Conservation (phyloP, 2,888 invertebrate species). For the Acleris literana region DNA sequence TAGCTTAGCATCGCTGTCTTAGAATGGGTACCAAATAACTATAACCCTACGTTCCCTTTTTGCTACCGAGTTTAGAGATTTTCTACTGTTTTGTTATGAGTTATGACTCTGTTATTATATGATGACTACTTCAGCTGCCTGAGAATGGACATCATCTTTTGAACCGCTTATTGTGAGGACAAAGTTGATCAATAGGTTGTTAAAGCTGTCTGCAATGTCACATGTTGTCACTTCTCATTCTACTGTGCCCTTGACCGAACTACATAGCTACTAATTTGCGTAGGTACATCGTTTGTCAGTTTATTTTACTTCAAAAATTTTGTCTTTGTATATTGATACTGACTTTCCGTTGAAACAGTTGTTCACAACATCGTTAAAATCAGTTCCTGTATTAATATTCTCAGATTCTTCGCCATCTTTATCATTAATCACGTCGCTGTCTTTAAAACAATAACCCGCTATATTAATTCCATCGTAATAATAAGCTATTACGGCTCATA, state of each 20-base stretch:
- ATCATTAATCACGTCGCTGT: conserved; percentile 73
- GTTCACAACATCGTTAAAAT: conserved; percentile 29
- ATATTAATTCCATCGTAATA: conserved; percentile 73
- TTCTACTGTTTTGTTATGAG: background rate
- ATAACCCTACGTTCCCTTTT: background rate
- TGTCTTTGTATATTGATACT: background rate
- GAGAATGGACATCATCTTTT: conserved; percentile 10
- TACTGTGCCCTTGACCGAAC: conserved; percentile 48
- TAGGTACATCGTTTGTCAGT: background rate
- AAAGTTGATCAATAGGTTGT: conserved; percentile 36
- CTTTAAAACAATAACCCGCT: conserved; percentile 77
- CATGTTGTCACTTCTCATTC: conserved; percentile 45
- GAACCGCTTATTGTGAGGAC: conserved; percentile 17
- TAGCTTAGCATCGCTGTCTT: background rate
- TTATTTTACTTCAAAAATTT: background rate
- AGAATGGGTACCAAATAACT: background rate
- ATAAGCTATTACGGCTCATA: conserved; percentile 73
- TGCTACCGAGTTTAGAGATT: conserved; percentile 2
- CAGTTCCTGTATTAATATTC: conserved; percentile 39
- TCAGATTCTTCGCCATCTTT: conserved; percentile 51
- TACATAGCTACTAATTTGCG: conserved; percentile 24
- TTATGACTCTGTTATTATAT: background rate
- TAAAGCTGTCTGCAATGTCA: conserved; percentile 45
- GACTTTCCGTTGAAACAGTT: conserved; percentile 8
- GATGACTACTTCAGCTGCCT: conserved; percentile 6